Evolutionary conservation across 2,888 invertebrate genomes (phyloP), one percentile per base, ranked within the genome.

Genomic region (Hoplodrina blanda): DNA sequence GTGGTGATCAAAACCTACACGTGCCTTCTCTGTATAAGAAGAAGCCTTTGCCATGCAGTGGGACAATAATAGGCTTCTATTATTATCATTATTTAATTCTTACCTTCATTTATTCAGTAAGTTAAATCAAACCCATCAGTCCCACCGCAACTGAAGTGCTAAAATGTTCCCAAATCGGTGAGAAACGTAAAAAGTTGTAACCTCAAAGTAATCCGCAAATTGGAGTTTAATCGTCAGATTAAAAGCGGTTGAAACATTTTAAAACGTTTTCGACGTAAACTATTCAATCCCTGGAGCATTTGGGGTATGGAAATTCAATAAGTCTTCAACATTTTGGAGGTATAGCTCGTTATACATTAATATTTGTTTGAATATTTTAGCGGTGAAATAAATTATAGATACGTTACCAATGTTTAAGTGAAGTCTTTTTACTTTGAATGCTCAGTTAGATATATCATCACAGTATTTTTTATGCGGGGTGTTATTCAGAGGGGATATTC

Each of bases 261-360:
- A 72, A 81, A 79, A 81, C 63, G 52, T 69, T 81, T 81, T 69
- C 59, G 17, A 69, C n/a, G 76, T 76, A 59, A 81, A 79, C 69
- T 69, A 65, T 62, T 17, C 56, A 55, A 69, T 69, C 69, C 15
- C 41, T 46, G 41, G 25, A 56, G 68, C 20, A 53, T 71, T 83
- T 63, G n/a, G 33, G 63, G 61, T 69, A 50, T 62, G 56, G 52
- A 71, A 76, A 69, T 76, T 73, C 70, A 75, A 61, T 80, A 75
- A 75, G 52, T n/a, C 62, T 70, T 69, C 69, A 68, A 82, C 73
- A 69, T 64, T 17, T 25, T 15, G 17, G 4, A 61, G 33, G 41
- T 25, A 30, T 57, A n/a, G 37, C 53, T 60, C 10, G n/a, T 11
- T 41, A 41, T 50, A 13, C 44, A 44, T 44, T 13, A 4, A 52